Percentiles rank a stretch among this genome's conserved stretches.
Conservation (phyloP, 2,797 vertebrate genomes). For the Epinephelus malabaricus region DNA sequence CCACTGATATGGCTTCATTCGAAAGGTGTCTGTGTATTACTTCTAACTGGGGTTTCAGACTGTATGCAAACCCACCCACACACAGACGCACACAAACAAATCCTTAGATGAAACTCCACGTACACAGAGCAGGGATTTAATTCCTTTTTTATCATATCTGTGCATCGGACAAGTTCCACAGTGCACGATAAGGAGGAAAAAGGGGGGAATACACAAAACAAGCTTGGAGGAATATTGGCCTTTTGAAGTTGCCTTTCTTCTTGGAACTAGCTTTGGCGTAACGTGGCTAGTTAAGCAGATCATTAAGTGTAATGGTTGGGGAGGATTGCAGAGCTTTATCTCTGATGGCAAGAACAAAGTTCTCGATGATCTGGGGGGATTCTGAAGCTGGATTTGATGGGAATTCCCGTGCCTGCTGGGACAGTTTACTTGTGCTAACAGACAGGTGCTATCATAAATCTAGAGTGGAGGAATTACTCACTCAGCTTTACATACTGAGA, state of each 20-base stretch:
- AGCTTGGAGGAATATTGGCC: conserved; percentile 54
- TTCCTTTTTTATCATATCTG: conserved; percentile 64
- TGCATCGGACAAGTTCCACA: conserved; percentile 54
- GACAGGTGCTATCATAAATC: conserved; percentile 83
- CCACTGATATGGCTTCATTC: conserved; percentile 33
- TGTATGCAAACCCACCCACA: conserved; percentile 22
- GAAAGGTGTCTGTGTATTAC: conserved; percentile 30
- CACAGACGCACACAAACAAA: conserved; percentile 40
- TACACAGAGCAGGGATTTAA: conserved; percentile 56
- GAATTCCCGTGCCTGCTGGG: conserved; percentile 80
- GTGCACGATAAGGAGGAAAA: conserved; percentile 56
- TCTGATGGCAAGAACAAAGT: conserved; percentile 85
- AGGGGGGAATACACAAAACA: conserved; percentile 39
- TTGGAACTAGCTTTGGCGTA: conserved; percentile 74
- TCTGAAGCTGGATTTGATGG: conserved; percentile 82
- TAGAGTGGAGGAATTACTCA: conserved; percentile 62
- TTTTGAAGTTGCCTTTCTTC: conserved; percentile 81
- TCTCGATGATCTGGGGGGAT: conserved; percentile 83
- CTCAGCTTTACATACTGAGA: conserved; percentile 65
- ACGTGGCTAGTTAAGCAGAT: conserved; percentile 78
- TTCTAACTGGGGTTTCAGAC: conserved; percentile 18
- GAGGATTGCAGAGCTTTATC: conserved; percentile 83
- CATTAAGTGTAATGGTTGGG: conserved; percentile 85
- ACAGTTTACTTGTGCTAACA: conserved; percentile 79
- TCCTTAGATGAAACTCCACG: conserved; percentile 44